Percentiles rank a stretch among this genome's conserved stretches.
Conservation (phyloP, 2,797 vertebrate genomes). For the Poecilia picta region DNA sequence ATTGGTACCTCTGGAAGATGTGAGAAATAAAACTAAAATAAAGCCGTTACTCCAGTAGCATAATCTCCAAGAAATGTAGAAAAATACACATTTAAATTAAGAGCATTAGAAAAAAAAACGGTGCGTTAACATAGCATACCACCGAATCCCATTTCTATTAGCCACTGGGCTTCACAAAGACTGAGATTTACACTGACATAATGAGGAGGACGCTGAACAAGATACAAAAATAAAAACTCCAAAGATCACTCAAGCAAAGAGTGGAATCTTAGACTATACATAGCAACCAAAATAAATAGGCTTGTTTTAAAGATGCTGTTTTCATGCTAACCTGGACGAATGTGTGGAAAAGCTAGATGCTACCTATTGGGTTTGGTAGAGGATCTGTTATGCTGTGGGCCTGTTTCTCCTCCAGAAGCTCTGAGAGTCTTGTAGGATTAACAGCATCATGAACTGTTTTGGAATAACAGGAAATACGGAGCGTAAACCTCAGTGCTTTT, state of each 20-base stretch:
- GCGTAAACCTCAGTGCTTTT: neutral
- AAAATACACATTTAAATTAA: neutral
- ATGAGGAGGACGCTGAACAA: neutral
- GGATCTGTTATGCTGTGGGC: neutral
- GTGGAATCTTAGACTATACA: neutral
- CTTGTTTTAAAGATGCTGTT: neutral
- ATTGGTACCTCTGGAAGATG: neutral
- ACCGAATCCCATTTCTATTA: neutral
- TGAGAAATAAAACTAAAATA: neutral
- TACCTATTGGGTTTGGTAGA: neutral
- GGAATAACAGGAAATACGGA: neutral
- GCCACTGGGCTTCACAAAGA: neutral
- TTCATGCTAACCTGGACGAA: neutral
- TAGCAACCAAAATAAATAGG: neutral
- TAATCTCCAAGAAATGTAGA: neutral
- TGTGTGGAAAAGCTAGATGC: neutral
- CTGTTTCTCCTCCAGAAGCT: neutral
- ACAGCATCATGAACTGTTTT: neutral
- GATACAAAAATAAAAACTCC: neutral
- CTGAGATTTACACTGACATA: neutral
- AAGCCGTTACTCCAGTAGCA: neutral
- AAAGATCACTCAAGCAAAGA: neutral
- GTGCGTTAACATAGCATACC: neutral
- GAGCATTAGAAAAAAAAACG: neutral
- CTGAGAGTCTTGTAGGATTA: neutral